These are phyloP conservation scores for Polymixis lichenea DNA, from an alignment of 2,888 invertebrate species.

Conservation along the genomic window DNA sequence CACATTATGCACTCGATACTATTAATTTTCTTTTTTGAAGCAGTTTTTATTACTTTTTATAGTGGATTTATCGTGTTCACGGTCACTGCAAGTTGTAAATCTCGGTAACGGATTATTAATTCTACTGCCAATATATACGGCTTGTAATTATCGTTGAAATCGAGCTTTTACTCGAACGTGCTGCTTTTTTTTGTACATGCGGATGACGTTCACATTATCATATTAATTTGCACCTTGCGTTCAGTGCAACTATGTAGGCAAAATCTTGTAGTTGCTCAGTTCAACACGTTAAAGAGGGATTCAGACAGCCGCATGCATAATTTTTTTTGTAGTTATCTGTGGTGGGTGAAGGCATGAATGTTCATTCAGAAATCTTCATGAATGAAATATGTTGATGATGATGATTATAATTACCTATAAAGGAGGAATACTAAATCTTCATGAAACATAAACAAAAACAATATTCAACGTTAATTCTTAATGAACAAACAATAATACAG, in stretches of 20 bases:
- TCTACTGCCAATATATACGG: slow-evolving; percentile 59
- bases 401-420: not conserved
- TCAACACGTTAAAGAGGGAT: not conserved
- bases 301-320: not conserved
- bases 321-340: not conserved
- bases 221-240: slow-evolving; percentile 20
- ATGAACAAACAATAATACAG: slow-evolving; percentile 34
- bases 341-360: not conserved
- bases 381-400: not conserved
- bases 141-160: slow-evolving; percentile 48
- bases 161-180: slow-evolving; percentile 12
- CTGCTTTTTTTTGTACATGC: slow-evolving; percentile 15
- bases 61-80: slow-evolving; percentile 52
- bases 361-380: not conserved
- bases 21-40: slow-evolving; percentile 63
- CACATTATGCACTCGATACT: slow-evolving; percentile 63
- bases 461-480: slow-evolving; percentile 2
- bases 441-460: not conserved
- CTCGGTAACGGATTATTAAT: slow-evolving; percentile 61
- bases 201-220: slow-evolving; percentile 27
- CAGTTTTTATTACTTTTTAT: slow-evolving; percentile 53
- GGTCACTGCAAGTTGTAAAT: slow-evolving; percentile 54
- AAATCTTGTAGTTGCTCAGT: not conserved
- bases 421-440: not conserved
- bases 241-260: not conserved